Conservation (phyloP, 2,888 invertebrate species). For the Buathra laborator region DNA sequence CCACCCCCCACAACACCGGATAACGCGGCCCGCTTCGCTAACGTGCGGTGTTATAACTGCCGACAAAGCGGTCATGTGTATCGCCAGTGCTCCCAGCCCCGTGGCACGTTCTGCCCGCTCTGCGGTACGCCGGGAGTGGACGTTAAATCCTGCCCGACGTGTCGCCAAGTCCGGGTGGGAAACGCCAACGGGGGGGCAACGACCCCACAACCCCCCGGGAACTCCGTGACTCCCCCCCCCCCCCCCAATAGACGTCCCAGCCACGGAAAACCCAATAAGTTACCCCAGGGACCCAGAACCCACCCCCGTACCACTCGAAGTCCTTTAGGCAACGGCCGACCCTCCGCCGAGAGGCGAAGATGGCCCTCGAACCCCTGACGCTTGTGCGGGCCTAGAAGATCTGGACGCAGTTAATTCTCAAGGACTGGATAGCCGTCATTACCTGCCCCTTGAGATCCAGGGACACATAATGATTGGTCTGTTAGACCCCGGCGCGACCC, state of each 20-base stretch:
- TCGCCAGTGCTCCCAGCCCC: background rate
- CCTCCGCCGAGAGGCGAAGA: no score
- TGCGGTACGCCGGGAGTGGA: background rate
- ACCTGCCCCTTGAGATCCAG: background rate
- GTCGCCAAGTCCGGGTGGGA: background rate
- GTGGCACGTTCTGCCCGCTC: background rate
- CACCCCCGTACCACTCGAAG: no score
- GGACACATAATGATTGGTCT: background rate
- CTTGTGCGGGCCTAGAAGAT: no score
- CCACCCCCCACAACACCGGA: no score
- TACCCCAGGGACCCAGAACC: no score
- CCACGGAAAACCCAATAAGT: no score
- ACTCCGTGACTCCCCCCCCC: accelerated
- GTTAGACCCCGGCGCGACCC: background rate
- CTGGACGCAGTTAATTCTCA: no score
- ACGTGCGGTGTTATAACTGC: background rate
- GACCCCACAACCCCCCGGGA: background rate
- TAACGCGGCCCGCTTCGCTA: no score
- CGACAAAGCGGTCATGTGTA: background rate
- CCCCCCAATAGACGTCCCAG: no score
- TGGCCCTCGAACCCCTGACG: background rate
- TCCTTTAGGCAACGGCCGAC: background rate
- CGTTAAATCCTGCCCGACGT: background rate
- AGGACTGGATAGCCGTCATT: background rate
- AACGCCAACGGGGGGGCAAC: background rate